Evolutionary conservation across 1,140 invertebrate genomes (phyloP), one percentile per base, ranked within the genome.

Genomic region (Drusus annulatus): DNA sequence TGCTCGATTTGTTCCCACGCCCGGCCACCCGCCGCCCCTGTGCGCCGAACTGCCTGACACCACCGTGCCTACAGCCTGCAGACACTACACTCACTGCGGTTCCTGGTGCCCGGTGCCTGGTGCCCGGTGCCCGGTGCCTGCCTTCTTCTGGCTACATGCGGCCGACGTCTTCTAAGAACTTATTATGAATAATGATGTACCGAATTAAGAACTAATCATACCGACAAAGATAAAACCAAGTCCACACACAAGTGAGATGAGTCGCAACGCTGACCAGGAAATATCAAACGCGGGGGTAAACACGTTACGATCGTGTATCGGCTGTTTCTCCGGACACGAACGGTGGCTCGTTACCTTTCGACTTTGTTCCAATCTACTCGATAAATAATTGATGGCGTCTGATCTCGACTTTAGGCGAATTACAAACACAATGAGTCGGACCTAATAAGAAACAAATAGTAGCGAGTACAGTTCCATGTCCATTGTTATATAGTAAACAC

Each of bases 141-240:
- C 25, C 23, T 69, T n/a, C 21, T 50, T 21, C 50, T 25, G 36
- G 25, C 71, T 63, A 36, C 68, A 21, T 25, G 62, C 76, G 45
- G 56, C 78, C 54, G 36, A 69, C 69, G 36, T 75, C 63, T 83
- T 83, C 81, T 74, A 50, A 51, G 81, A 83, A 83, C 79, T 80
- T 83, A 83, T 83, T 83, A 83, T 83, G 81, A 83, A 83, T 83
- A 83, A 83, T 83, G 81, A 83, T 83, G 79, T 79, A 80, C 81
- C 79, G 79, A 83, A 83, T 83, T 83, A 83, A 80, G 79, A 80
- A 78, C 79, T 83, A 83, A 83, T 83, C 80, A 79, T 75, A 68
- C 81, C 81, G 81, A 83, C 81, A 83, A 83, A 83, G 81, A 75
- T 81, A 78, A 81, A 69, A 69, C 65, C 65, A 69, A 8, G 7